Evolutionary conservation across 2,888 invertebrate genomes (phyloP).

Genomic region (Phengaris alcon): DNA sequence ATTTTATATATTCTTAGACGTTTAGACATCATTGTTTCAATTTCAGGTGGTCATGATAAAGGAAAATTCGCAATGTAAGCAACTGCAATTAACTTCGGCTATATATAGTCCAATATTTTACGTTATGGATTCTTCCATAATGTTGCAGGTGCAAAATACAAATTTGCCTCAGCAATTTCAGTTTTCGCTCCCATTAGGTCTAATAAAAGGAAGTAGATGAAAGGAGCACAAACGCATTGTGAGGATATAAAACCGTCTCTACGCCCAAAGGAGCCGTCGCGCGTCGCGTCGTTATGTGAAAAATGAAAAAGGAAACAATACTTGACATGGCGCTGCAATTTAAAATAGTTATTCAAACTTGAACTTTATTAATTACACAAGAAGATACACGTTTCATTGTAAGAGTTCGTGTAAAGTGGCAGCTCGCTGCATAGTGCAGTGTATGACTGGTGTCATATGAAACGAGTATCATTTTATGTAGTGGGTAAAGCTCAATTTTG

Average conservation of each 20-base stretch:
- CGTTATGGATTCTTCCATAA: background rate
- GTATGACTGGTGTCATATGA: too few relatives aligned
- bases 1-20: background rate
- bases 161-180: slow-evolving; percentile 53
- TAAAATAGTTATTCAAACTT: too few relatives aligned
- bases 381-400: too few relatives aligned
- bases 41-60: background rate
- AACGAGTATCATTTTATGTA: too few relatives aligned
- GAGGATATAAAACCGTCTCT: slow-evolving; percentile 72
- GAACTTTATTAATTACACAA: too few relatives aligned
- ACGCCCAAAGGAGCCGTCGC: slow-evolving; percentile 63
- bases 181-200: slow-evolving; percentile 72
- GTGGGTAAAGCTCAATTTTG: too few relatives aligned
- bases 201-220: slow-evolving; percentile 73
- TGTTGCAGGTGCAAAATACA: background rate
- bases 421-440: too few relatives aligned
- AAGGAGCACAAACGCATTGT: slow-evolving; percentile 76
- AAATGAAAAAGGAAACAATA: slow-evolving; percentile 72
- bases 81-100: background rate
- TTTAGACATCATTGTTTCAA: background rate
- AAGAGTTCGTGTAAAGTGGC: too few relatives aligned
- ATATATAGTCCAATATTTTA: background rate
- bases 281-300: slow-evolving; percentile 55
- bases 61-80: too few relatives aligned
- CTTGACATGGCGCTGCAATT: slow-evolving; percentile 51